Evolutionary conservation across 2,797 vertebrate species (phyloP).

Genomic region (Valencia hispanica): DNA sequence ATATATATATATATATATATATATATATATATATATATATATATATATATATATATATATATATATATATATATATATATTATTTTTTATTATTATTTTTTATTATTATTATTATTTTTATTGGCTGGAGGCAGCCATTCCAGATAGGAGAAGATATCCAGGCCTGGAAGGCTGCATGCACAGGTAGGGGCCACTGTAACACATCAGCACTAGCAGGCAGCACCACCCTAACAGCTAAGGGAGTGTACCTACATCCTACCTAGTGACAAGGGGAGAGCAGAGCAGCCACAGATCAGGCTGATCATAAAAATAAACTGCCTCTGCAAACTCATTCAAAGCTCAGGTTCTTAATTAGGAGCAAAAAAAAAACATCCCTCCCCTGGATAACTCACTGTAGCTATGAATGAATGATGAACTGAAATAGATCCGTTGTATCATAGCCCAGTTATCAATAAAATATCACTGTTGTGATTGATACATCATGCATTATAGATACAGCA

Average conservation of each 20-base stretch:
- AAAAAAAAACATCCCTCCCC: slow-evolving; percentile 5
- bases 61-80: too few relatives aligned
- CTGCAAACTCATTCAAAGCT: slow-evolving; percentile 49
- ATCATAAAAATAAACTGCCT: slow-evolving; percentile 35
- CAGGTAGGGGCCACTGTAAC: slow-evolving; percentile 78
- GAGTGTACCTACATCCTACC: slow-evolving; percentile 76
- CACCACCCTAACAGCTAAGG: slow-evolving; percentile 73
- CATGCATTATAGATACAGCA: slow-evolving; percentile 51
- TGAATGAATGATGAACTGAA: slow-evolving; percentile 71
- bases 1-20: too few relatives aligned
- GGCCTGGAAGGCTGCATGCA: slow-evolving; percentile 65
- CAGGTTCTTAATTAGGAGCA: slow-evolving; percentile 39
- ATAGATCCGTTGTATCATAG: slow-evolving; percentile 64
- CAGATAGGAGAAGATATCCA: slow-evolving; percentile 25
- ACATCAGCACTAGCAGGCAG: slow-evolving; percentile 71
- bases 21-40: too few relatives aligned
- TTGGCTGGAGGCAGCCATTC: not conserved
- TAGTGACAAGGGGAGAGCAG: slow-evolving; percentile 70
- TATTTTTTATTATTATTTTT: too few relatives aligned
- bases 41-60: too few relatives aligned
- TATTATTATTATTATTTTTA: too few relatives aligned
- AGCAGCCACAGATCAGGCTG: slow-evolving; percentile 32
- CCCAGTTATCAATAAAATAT: slow-evolving; percentile 72
- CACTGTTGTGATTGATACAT: slow-evolving; percentile 39
- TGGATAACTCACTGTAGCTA: slow-evolving; percentile 39